Evolutionary conservation across 1,140 invertebrate genomes (phyloP), one percentile per base, ranked within the genome.

Genomic region (Formica selysi): DNA sequence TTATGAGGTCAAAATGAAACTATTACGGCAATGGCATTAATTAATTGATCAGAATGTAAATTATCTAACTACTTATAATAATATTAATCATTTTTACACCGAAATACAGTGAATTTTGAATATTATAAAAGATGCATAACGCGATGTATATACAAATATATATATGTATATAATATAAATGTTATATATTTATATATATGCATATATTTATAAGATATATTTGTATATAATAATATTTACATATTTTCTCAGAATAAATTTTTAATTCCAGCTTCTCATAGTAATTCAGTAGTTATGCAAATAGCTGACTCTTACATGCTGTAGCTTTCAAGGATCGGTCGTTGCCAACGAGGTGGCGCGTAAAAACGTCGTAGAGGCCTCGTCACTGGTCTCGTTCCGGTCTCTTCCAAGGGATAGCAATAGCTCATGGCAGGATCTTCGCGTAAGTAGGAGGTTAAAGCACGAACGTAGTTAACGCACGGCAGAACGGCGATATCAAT

Each of bases 401-500:
- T 22, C 41, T 78, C 16, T 76, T 76, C 22, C 6, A 76, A 11
- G 26, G 26, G 8, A 2, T 62, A 44, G 3, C 8, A n/a, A 8
- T 26, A 32, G 6, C 19, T 26, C 2, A 26, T 44, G 26, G 38
- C 59, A 26, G 59, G 10, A 29, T 54, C 64, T 64, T 76, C 32
- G 57, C 26, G 8, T 38, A 26, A 5, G n/a, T 57, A 41, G 26
- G 13, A 73, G 32, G 41, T 29, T 59, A 61, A 16, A 11, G 13
- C 16, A 6, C 11, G 26, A 29, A 36, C 13, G 84, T 68, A 59
- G 32, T 62, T 76, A 76, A 76, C 41, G 68, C 68, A 64, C 26
- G 76, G 29, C 48, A 51, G 48, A 89, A 83, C 44, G 71, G 54
- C 22, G 71, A 65, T 54, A 78, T 71, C 73, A 5, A 38, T 36